These are phyloP conservation scores for Hymenopus coronatus DNA, from an alignment of 2,888 invertebrate species.

Conservation along the genomic window DNA sequence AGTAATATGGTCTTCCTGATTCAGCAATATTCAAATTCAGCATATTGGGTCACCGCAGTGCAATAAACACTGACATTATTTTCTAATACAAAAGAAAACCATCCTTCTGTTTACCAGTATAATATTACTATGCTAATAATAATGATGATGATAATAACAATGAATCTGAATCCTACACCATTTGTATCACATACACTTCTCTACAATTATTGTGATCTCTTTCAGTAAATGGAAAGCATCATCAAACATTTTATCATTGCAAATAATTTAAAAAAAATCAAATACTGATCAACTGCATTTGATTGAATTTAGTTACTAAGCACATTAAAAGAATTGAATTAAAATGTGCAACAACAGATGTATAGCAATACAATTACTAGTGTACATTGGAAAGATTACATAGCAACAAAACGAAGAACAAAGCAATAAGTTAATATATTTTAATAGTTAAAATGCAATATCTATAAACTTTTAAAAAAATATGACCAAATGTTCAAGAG, in stretches of 20 bases:
- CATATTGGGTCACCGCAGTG: background rate
- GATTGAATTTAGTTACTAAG: background rate
- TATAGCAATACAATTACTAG: background rate
- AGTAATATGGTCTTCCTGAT: background rate
- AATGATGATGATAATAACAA: background rate
- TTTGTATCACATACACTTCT: background rate
- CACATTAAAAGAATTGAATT: background rate
- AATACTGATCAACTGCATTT: background rate
- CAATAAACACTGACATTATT: background rate
- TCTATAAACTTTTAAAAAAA: background rate
- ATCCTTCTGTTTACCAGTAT: background rate
- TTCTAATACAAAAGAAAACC: background rate
- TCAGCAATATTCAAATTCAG: background rate
- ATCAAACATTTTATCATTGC: background rate
- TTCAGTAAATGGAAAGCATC: background rate
- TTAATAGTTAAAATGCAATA: constrained; percentile 5
- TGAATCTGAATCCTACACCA: too few species aligned
- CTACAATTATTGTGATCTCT: background rate
- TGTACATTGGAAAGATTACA: background rate
- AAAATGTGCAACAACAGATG: background rate
- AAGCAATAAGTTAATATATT: constrained; percentile 18
- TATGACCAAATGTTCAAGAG: background rate
- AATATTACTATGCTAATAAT: background rate
- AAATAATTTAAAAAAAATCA: background rate
- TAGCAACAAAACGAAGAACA: background rate